Percentiles rank a stretch among this genome's conserved stretches.
These are phyloP conservation scores for Apostichopus japonicus DNA, from an alignment of 35 echinoderm and acorn worm species.

Conservation along the genomic window DNA sequence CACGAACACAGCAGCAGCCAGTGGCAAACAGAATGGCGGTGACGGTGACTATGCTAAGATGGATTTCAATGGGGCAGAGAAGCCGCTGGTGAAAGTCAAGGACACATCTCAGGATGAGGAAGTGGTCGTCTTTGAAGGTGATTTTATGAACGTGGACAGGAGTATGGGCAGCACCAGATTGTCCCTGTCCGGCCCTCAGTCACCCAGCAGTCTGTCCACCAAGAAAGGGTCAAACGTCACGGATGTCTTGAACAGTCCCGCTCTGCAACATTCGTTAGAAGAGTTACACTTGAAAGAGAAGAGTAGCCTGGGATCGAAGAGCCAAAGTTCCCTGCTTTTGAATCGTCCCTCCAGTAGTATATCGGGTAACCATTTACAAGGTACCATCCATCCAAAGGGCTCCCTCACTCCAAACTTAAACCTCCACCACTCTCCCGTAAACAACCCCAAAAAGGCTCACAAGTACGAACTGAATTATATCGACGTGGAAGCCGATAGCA, in stretches of 20 bases:
- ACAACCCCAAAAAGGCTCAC: background rate
- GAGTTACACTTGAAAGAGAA: slow-evolving; percentile 37
- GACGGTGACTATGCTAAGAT: slow-evolving; percentile 42
- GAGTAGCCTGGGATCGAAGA: background rate
- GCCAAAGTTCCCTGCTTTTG: background rate
- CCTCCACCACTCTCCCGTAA: slow-evolving; percentile 32
- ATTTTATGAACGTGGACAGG: slow-evolving; percentile 82
- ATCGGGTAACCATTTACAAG: background rate
- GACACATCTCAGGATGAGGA: background rate
- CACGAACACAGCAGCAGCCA: background rate
- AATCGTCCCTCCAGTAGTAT: background rate
- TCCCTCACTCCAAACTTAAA: slow-evolving; percentile 51
- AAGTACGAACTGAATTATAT: slow-evolving; percentile 92
- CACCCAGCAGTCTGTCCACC: slow-evolving; percentile 32
- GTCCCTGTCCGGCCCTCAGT: slow-evolving; percentile 28
- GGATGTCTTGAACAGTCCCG: background rate
- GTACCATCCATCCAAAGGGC: slow-evolving; percentile 47
- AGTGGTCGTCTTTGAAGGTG: slow-evolving; percentile 61
- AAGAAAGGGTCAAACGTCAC: background rate
- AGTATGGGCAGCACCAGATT: slow-evolving; percentile 20
- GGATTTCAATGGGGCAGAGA: background rate
- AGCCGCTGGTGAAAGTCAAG: slow-evolving; percentile 22
- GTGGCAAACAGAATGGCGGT: background rate
- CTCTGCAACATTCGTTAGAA: slow-evolving; percentile 36
- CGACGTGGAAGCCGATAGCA: slow-evolving; percentile 72